Evolutionary conservation across 2,888 invertebrate species (phyloP).

Genomic region (Odontocolon sp.): DNA sequence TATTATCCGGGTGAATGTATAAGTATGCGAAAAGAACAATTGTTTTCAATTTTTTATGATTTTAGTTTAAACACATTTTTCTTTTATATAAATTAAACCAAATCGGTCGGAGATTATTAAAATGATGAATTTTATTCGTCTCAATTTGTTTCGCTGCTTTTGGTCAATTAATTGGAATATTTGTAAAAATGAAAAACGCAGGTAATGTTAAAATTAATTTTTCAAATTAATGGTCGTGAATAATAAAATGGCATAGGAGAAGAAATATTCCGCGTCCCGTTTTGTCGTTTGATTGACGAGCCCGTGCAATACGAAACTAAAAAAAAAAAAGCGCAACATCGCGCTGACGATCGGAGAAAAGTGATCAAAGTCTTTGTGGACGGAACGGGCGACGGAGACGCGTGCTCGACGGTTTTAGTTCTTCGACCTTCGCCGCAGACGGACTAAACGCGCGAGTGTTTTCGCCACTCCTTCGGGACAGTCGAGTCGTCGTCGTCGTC

Average conservation of each 20-base stretch:
- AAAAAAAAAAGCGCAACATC: constrained; percentile 34
- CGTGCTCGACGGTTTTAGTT: constrained; percentile 12
- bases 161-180: too few relatives aligned
- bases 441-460: background rate
- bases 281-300: constrained; percentile 1
- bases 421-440: constrained; percentile 10
- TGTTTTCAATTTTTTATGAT: too few relatives aligned
- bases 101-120: too few relatives aligned
- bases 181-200: too few relatives aligned
- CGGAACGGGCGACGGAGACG: background rate
- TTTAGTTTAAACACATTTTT: too few relatives aligned
- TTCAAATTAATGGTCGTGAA: too few relatives aligned
- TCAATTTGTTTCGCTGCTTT: too few relatives aligned
- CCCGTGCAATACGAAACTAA: constrained; percentile 29
- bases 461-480: background rate
- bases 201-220: too few relatives aligned
- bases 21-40: too few relatives aligned
- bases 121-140: too few relatives aligned
- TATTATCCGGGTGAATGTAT: too few relatives aligned
- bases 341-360: constrained; percentile 34
- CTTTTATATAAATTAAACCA: too few relatives aligned
- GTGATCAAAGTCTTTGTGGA: background rate
- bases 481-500: constrained; percentile 1
- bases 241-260: background rate
- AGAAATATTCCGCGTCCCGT: background rate